Percentiles rank a stretch among this genome's conserved stretches.
Evolutionary conservation across 2,797 vertebrate species (phyloP).

Genomic region (Premnoplex brunnescens): DNA sequence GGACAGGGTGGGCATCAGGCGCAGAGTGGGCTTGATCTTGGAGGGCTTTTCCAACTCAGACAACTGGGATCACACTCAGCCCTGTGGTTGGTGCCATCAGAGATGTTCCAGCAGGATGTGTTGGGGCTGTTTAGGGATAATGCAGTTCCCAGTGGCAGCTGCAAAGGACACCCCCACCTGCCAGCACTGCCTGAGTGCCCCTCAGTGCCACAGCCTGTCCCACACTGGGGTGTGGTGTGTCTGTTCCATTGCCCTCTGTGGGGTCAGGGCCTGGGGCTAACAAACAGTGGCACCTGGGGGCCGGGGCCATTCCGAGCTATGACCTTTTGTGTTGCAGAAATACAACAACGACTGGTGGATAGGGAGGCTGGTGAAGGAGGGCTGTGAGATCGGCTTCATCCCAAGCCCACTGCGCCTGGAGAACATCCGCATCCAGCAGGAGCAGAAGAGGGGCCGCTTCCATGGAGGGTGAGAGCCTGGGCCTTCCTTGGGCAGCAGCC

Average conservation of each 20-base stretch:
- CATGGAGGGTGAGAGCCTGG: constrained; percentile 83
- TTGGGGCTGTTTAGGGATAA: not conserved
- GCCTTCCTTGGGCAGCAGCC: no score
- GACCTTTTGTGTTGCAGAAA: constrained; percentile 80
- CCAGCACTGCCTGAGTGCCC: not conserved
- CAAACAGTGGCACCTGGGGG: no score
- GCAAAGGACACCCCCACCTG: not conserved
- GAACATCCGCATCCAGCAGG: constrained; percentile 93
- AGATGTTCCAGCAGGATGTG: not conserved
- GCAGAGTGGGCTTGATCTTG: not conserved
- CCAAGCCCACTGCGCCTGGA: constrained; percentile 94
- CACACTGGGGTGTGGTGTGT: no score
- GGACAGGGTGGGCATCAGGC: not conserved
- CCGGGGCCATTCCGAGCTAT: not conserved
- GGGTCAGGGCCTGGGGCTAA: not conserved
- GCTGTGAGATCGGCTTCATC: constrained; percentile 97
- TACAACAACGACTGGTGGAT: constrained; percentile 99
- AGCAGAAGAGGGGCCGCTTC: constrained; percentile 94
- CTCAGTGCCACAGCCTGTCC: no score
- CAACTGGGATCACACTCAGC: not conserved
- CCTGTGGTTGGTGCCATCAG: not conserved
- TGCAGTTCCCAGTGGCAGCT: not conserved
- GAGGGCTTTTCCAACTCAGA: not conserved
- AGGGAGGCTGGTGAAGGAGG: constrained; percentile 95
- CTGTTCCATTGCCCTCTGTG: accelerated